Base-by-base conservation (phyloP, 2,113 vertebrate species). In the Protobothrops mucrosquamatus region DNA sequence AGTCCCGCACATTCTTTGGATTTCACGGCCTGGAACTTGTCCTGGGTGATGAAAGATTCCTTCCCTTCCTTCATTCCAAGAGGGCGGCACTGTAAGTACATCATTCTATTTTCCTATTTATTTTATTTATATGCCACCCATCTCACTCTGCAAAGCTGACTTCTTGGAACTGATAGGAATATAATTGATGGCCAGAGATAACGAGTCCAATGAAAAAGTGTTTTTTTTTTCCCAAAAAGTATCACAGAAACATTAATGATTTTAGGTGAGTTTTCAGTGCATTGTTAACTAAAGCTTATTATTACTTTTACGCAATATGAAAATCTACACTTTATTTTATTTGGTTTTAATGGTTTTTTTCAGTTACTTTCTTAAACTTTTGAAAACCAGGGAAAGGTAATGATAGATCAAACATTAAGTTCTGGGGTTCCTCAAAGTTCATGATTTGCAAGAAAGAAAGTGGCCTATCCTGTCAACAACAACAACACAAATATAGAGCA, bases 11-110 rank as follows among this genome's bases (percentile, higher is more conserved):
- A 92, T 94, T 90, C 93, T 94, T 55, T 94, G 61, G 95, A 93
- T 85, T 74, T 97, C 85, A 96, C 96, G 95, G 94, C 92, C 0
- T 98, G 98, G 98, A 98, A 98, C 90, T 92, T 98, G 86, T 98
- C 98, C 18, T 98, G 98, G 98, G 96, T 97, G 91, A 98, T 98
- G 98, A 98, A 97, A 95, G 98, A 98, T 43, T 98, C 97, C 2
- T 97, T 97, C 11, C 97, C 97, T 92, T 97, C 98, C 95, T 97
- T 97, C 93, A 92, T 96, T 52, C 97, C 98, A 54, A 97, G 97
- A 94, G 98, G 97, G 90, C 96, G 96, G 93, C 97, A 98, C 29
- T 97, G 98, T 98, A 95, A 98, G 97, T 96, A 52, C 34, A 61
- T 88, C 92, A 5, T 92, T 86, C 26, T 5, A 89, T 88, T 34